A percentile compares a stretch with the other conserved stretches of the same genome.
Conservation (phyloP, 1,140 invertebrate genomes). For the Macrobrachium rosenbergii region DNA sequence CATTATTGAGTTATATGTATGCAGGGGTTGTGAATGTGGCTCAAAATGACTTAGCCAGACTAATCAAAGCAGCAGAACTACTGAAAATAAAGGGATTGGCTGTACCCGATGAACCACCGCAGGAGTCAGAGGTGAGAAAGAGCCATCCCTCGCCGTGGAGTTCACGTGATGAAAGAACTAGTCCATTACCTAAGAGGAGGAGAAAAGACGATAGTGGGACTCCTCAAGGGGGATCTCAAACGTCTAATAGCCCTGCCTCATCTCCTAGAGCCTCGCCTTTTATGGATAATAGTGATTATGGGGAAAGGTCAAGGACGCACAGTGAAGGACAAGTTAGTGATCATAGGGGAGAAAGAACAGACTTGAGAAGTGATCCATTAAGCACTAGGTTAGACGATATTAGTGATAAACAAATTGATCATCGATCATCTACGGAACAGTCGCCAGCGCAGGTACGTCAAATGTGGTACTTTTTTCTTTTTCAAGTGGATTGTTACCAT, state of each 20-base stretch:
- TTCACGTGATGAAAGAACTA: constrained; percentile 40
- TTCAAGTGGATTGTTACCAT: too few relatives aligned
- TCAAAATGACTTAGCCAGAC: constrained; percentile 49
- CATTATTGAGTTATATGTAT: constrained; percentile 51
- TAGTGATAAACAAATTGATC: constrained; percentile 25
- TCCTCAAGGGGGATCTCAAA: constrained; percentile 4
- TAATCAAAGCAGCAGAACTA: constrained; percentile 51
- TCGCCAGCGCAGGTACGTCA: background rate
- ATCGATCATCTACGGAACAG: background rate
- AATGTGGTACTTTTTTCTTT: too few relatives aligned
- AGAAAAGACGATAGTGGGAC: constrained; percentile 42
- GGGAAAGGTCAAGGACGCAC: constrained; percentile 43
- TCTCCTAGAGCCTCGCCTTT: constrained; percentile 43
- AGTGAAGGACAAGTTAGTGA: constrained; percentile 48
- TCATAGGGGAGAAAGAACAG: constrained; percentile 34
- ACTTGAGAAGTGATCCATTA: constrained; percentile 6
- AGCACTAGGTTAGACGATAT: constrained; percentile 7
- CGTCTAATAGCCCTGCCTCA: constrained; percentile 5
- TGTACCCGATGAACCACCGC: constrained; percentile 54
- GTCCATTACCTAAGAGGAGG: constrained; percentile 50
- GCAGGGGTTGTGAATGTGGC: constrained; percentile 57
- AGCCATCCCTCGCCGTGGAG: constrained; percentile 26
- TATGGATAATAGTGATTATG: constrained; percentile 19
- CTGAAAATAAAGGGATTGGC: constrained; percentile 51
- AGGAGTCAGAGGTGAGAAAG: constrained; percentile 34